These are phyloP conservation scores for human DNA, from an alignment of 2,113 vertebrate genomes.

Conservation along the genomic window GRCh38 chr11:119638001-119638500, in stretches of 20 bases:
- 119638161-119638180: slow-evolving; percentile 93
- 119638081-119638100: slow-evolving; percentile 57
- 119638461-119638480: background rate
- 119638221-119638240: slow-evolving; percentile 86
- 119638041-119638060: background rate
- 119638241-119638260: slow-evolving; percentile 86
- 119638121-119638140: slow-evolving; percentile 21
- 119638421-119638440: background rate
- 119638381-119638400: background rate
- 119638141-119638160: slow-evolving; percentile 60
- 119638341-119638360: background rate
- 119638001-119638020: background rate
- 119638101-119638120: background rate
- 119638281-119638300: rapidly evolving
- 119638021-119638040: background rate
- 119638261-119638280: background rate
- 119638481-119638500: background rate
- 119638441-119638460: background rate
- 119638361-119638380: background rate
- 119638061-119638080: slow-evolving; percentile 43
- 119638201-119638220: slow-evolving; percentile 89
- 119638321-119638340: too few species aligned
- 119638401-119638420: background rate
- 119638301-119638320: background rate
- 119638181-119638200: slow-evolving; percentile 87